These are phyloP conservation scores for Pampus argenteus DNA, from an alignment of 2,797 vertebrate genomes.

Conservation along the genomic window DNA sequence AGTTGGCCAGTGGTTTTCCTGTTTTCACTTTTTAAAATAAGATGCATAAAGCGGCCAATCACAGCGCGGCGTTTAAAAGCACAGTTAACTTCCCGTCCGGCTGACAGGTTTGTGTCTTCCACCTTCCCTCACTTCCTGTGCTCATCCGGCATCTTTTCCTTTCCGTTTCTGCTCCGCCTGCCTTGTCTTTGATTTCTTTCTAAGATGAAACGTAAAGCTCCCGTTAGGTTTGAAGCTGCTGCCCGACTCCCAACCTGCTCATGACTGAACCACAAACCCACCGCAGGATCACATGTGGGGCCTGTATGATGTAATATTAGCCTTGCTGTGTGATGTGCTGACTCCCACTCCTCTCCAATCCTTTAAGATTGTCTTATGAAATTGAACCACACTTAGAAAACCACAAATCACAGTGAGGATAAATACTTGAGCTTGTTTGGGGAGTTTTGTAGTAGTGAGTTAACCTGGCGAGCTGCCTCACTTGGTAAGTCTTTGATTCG, in stretches of 20 bases:
- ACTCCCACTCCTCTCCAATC: constrained; percentile 20
- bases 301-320: constrained; percentile 70
- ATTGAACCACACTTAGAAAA: constrained; percentile 30
- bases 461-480: constrained; percentile 50
- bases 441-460: constrained; percentile 64
- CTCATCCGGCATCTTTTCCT: background rate
- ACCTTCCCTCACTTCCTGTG: constrained; percentile 1
- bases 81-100: constrained; percentile 50
- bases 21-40: constrained; percentile 9
- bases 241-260: constrained; percentile 63
- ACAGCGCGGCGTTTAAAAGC: constrained; percentile 46
- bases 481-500: constrained; percentile 64
- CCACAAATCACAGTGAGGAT: constrained; percentile 24
- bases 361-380: constrained; percentile 33
- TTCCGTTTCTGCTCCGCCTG: constrained; percentile 4
- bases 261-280: constrained; percentile 24
- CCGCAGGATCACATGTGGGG: constrained; percentile 31
- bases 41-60: constrained; percentile 33
- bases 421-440: constrained; percentile 30
- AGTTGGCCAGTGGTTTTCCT: constrained; percentile 55
- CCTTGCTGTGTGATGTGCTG: constrained; percentile 69
- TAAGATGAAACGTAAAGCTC: constrained; percentile 3
- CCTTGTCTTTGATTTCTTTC: background rate
- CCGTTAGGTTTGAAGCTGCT: background rate
- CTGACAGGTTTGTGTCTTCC: constrained; percentile 45